phyloP scores from a whole-genome alignment of 2,888 invertebrate species.

The Hyposoter dolosus region DNA sequence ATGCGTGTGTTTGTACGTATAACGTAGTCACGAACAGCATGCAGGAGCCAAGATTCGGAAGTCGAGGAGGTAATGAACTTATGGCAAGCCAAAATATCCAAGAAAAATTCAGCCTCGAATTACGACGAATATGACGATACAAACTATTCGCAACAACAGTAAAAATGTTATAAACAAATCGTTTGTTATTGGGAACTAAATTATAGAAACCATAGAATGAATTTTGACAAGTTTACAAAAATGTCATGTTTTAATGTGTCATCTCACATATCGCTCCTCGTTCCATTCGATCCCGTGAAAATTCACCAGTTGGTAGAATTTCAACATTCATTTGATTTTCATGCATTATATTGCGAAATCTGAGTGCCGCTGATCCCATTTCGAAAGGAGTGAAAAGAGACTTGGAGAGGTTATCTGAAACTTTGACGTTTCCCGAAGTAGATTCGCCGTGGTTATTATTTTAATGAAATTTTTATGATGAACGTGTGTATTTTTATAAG shows the following conservation, averaged over 20 bases:
- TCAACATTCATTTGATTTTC: neutral
- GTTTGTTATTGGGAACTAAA: fast-evolving
- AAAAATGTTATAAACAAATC: neutral
- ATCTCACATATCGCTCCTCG: neutral
- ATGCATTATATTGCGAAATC: neutral
- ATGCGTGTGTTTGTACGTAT: neutral
- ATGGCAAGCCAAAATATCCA: conserved; percentile 2
- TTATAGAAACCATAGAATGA: neutral
- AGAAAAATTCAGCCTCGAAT: neutral
- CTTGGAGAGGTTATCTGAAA: neutral
- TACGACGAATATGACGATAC: neutral
- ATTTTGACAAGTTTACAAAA: neutral
- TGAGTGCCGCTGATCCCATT: neutral
- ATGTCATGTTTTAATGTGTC: neutral
- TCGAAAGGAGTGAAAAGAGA: neutral
- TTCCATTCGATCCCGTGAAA: neutral
- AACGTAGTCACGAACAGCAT: neutral
- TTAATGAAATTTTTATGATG: neutral
- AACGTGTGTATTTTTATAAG: too few species aligned
- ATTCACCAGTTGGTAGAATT: neutral
- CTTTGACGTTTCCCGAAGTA: neutral
- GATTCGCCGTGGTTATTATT: neutral
- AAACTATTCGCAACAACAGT: neutral
- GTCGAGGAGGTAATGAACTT: conserved; percentile 25
- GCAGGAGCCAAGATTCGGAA: conserved; percentile 47